Evolutionary conservation across 1,140 invertebrate genomes (phyloP), one percentile per base, ranked within the genome.

Genomic region (Pseudomyrmex pallidus): DNA sequence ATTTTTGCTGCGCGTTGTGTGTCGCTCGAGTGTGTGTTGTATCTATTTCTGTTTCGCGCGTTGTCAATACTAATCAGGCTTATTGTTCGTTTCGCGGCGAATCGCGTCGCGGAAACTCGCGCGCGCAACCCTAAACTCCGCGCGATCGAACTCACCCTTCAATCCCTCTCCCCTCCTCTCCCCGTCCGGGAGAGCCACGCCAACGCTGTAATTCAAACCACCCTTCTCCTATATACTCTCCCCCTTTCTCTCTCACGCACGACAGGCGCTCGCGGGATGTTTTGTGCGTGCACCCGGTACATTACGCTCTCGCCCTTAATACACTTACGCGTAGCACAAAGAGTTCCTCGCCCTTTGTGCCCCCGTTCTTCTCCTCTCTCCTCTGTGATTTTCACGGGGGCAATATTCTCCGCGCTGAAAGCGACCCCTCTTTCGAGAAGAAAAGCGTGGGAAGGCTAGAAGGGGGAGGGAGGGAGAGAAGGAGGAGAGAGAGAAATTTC

Each of bases 281-380:
- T 72, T 72, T 59, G 76, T 59, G 64, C 76, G 76, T 48, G 66
- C 66, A 80, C 76, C 66, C 76, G 76, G 44, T 80, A 72, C 72
- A 80, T 80, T 72, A 72, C 76, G 44, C 48, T 80, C 76, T 80
- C 66, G 68, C 66, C 76, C 66, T 80, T 80, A 80, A 80, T 80
- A 61, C 66, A 80, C 76, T 80, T 80, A 80, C 20, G 66, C 66
- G 66, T 22, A 35, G 66, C 54, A 80, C 66, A 80, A 80, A 80
- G 76, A 72, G 76, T 80, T 80, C 12, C 66, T 80, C 54, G 54
- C 54, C 46, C 76, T 80, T 80, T 72, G 66, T 80, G 44, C 54
- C 35, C 54, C 20, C 25, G 35, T 35, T 2, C 35, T 2, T 20
- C 57, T 17, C 20, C 62, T 25, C 20, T 44, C 10, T 8, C 48